Evolutionary conservation across 2,113 vertebrate genomes (phyloP).

Genomic region (Gallinago paraguaiae): DNA sequence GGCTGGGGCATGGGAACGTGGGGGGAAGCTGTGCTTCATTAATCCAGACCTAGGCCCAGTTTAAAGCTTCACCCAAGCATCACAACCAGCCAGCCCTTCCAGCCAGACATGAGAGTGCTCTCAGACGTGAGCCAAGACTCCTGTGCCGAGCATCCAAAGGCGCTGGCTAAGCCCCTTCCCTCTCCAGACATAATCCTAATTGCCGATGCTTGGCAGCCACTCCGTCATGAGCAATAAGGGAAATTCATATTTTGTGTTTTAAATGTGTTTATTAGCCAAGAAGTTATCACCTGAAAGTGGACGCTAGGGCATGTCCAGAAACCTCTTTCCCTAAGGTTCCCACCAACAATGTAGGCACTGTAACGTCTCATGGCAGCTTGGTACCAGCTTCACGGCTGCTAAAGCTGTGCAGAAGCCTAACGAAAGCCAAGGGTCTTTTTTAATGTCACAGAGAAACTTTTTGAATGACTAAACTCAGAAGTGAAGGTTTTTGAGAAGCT

Average conservation of each 20-base stretch:
- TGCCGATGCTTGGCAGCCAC: conserved; percentile 34
- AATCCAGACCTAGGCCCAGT: not conserved
- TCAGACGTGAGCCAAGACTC: not conserved
- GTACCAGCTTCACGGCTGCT: conserved; percentile 12
- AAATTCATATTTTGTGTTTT: conserved; percentile 68
- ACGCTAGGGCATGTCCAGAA: conserved; percentile 49
- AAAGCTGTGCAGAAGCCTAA: not conserved
- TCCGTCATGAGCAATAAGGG: conserved; percentile 20
- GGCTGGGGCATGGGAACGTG: fast-evolving
- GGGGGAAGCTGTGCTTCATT: not conserved
- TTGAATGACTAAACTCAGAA: conserved; percentile 19
- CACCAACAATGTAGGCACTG: conserved; percentile 57
- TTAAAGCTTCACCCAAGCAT: not conserved
- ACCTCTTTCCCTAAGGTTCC: conserved; percentile 36
- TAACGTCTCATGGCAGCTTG: not conserved
- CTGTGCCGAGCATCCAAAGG: not conserved
- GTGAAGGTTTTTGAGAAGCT: conserved; percentile 13
- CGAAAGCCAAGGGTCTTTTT: not conserved
- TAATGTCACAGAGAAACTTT: conserved; percentile 11
- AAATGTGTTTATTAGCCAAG: conserved; percentile 70
- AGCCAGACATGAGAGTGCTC: not conserved
- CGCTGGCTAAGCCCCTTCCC: not conserved
- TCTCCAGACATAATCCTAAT: conserved; percentile 39
- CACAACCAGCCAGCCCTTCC: not conserved
- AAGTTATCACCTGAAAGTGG: conserved; percentile 69